Evolutionary conservation across 2,888 invertebrate species (phyloP), one percentile per base, ranked within the genome.

Genomic region (Drosophila histrio): DNA sequence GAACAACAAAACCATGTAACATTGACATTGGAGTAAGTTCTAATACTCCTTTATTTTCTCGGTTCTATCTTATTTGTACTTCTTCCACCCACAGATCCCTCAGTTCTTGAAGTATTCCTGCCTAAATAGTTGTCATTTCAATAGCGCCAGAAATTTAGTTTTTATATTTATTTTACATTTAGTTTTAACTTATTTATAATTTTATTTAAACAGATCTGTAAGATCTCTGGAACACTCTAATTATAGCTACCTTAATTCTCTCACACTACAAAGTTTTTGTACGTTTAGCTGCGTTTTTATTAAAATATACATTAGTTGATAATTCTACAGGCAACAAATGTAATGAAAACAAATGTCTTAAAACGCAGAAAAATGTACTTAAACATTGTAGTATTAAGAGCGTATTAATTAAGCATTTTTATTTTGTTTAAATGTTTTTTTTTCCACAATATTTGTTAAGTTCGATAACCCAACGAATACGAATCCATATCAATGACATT

Each of bases 401-500:
- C 4, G 15, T 8, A 36, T 38, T 22, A 22, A 15, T 13, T 22
- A 41, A 22, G 19, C 3, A 44, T 32, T 61, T 61, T 38, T 52
- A 47, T 34, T 34, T 46, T 53, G 17, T 19, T 15, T n/a, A 22
- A 28, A 17, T 54, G 6, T 46, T 41, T 60, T 47, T 21, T 38
- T 8, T 24, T 22, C 9, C 9, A 4, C 4, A 53, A 56, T 63
- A 53, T 64, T 58, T 59, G 26, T 58, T 78, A 86, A 88, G 84
- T 73, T 86, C 64, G 72, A 72, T 32, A 71, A 86, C 79, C 89
- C 90, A 83, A 89, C 89, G 89, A 89, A 89, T 89, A 90, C 89
- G 72, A 88, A 89, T 87, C 89, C 89, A 89, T 89, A 89, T 89
- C 89, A 89, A 85, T 83, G 75, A 90, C 89, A 90, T 89, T 89